Evolutionary conservation across 2,797 vertebrate species (phyloP), one percentile per base, ranked within the genome.

Genomic region (Crenuchus spilurus): DNA sequence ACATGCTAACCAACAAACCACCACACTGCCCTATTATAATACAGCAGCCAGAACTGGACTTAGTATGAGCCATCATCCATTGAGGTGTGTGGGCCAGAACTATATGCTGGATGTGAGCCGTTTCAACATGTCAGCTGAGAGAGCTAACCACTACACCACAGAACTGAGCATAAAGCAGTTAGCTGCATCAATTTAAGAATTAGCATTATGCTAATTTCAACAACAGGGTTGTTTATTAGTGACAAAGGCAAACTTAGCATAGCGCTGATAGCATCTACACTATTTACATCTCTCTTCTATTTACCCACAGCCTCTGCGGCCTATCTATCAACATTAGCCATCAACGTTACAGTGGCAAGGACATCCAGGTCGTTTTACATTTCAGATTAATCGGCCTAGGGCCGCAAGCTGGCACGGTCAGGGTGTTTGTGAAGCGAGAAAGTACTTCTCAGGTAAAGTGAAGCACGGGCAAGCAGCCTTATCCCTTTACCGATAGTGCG

Each of bases 401-500:
- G 60, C 61, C 26, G 26, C 26, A 22, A 39, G 51, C 66, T 58
- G 66, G 67, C 55, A 35, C 6, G 44, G 26, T 30, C 14, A 6
- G 26, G 46, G 9, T 72, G 70, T 37, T 62, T 67, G 39, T 9
- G 10, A 68, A 55, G 51, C 18, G 18, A 14, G 20, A 63, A 58
- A 41, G 39, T 22, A 35, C 52, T 41, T 41, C 13, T 31, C 35
- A 41, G 46, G 60, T 63, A 35, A 62, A 69, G 71, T 49, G 57
- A 39, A 39, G 41, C 26, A 2, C 22, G 14, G 61, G 52, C 55
- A 46, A n/a, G 26, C 52, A 37, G 70, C 41, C 62, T 72, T 41
- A 74, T 78, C 71, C 67, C 13, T 69, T 64, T 46, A 48, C n/a
- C 55, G 64, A 60, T 66, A 66, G 63, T 14, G 14, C 7, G 16